Evolutionary conservation across 2,797 vertebrate genomes (phyloP), one percentile per base, ranked within the genome.

Genomic region (Alcedo atthis): DNA sequence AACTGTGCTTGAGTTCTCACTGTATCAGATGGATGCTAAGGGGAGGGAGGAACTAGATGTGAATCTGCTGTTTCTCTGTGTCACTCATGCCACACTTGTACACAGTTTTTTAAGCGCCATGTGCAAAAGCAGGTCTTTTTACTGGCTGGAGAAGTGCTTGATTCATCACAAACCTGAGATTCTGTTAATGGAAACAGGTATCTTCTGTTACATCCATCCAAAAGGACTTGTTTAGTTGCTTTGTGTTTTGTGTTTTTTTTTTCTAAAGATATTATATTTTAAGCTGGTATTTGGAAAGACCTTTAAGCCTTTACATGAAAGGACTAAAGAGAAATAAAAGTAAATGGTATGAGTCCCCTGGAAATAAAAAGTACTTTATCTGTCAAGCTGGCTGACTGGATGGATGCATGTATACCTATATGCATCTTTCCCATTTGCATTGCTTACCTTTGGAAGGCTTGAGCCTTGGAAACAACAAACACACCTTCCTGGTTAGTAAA

Each of bases 341-440:
- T 25, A 35, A 49, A 63, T 37, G 12, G 5, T 30, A 10, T 11
- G 54, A 42, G 43, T 37, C 33, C 37, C 10, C 28, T 59, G 70
- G 28, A 73, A 55, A 15, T 59, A 14, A 26, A 8, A 15, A 10
- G 18, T 49, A 1, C 26, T 28, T 2, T 30, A 15, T 59, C 57
- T 13, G 6, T 40, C 13, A 43, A 2, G 9, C 6, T 35, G 1
- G 10, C 4, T 33, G 4, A 12, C 8, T 55, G 19, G 13, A 9
- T 37, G 5, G 28, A n/a, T 53, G n/a, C 12, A 32, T 21, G 17
- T 17, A 24, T 22, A 33, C 14, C 22, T 24, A 20, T 8, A 7
- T 21, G 61, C 10, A 3, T 73, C 58, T 63, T 33, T 24, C 12
- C 42, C 12, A 8, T 61, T 53, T 62, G 57, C 11, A 8, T 26